phyloP scores from a whole-genome alignment of 2,888 invertebrate genomes.

The Lutraria lutraria region DNA sequence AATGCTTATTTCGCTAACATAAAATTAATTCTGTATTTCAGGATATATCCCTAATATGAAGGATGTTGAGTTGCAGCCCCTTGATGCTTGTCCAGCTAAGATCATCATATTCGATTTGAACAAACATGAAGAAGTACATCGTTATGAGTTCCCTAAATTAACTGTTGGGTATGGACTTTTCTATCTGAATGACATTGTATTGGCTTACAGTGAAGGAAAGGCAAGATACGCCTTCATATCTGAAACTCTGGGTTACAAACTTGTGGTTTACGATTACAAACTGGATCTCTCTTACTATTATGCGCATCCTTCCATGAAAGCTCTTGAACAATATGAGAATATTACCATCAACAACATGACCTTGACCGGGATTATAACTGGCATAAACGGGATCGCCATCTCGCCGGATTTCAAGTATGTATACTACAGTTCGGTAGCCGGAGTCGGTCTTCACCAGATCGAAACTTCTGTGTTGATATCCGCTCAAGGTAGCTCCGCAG shows the following conservation, averaged over 20 bases:
- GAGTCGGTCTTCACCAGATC: conserved; percentile 69
- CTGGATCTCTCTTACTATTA: conserved; percentile 63
- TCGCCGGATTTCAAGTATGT: conserved; percentile 73
- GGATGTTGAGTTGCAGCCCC: conserved; percentile 42
- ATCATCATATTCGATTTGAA: conserved; percentile 73
- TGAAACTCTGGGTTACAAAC: conserved; percentile 69
- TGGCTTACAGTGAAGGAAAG: conserved; percentile 61
- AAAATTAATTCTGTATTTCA: conserved; percentile 13
- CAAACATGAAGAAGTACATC: conserved; percentile 58
- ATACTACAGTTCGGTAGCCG: conserved; percentile 74
- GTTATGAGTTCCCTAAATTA: conserved; percentile 65
- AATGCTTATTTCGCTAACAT: no score
- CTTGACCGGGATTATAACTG: conserved; percentile 49
- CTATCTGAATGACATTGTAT: conserved; percentile 76
- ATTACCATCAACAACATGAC: conserved; percentile 67
- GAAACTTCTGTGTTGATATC: conserved; percentile 67
- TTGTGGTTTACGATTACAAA: conserved; percentile 73
- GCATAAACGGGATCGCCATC: conserved; percentile 76
- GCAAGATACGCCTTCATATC: conserved; percentile 75
- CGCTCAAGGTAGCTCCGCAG: conserved; percentile 32
- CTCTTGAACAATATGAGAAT: conserved; percentile 53
- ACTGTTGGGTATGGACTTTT: conserved; percentile 59
- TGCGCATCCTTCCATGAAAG: conserved; percentile 66
- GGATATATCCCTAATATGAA: conserved; percentile 53
- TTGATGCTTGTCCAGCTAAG: conserved; percentile 72